Conservation (phyloP, 1,140 invertebrate genomes). For the Aphis gossypii region DNA sequence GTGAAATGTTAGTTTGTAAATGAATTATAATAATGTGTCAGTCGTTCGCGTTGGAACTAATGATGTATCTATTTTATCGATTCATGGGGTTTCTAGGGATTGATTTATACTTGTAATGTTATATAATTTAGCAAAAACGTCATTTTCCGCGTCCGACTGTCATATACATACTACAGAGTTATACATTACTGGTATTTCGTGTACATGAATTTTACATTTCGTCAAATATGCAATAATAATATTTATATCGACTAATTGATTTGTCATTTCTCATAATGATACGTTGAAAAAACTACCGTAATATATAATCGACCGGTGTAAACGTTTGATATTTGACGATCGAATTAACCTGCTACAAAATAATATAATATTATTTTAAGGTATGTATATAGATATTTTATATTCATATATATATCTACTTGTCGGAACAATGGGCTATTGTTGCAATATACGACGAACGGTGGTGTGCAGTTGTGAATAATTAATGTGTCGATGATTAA, state of each 20-base stretch:
- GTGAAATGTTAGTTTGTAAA: not conserved
- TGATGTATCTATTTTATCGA: not conserved
- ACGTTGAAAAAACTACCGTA: not conserved
- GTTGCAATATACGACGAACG: not conserved
- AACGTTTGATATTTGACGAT: conserved; percentile 41
- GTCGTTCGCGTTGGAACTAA: not conserved
- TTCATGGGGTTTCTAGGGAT: not conserved
- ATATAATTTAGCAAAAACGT: not conserved
- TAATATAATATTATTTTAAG: not conserved
- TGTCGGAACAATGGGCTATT: conserved; percentile 33
- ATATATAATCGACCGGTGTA: not conserved
- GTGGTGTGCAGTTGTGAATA: conserved; percentile 28
- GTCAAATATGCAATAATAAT: not conserved
- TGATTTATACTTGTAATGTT: not conserved
- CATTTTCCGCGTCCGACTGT: not conserved
- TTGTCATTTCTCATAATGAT: not conserved
- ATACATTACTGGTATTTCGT: not conserved
- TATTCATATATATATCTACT: not conserved
- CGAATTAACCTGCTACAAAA: not conserved
- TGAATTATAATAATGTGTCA: not conserved
- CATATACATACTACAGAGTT: not conserved
- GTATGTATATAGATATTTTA: not conserved
- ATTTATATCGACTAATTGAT: not conserved
- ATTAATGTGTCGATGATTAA: conserved; percentile 19
- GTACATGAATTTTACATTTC: not conserved